Base-by-base conservation (phyloP, 2,888 invertebrate genomes). In the Epirrhoe alternata region DNA sequence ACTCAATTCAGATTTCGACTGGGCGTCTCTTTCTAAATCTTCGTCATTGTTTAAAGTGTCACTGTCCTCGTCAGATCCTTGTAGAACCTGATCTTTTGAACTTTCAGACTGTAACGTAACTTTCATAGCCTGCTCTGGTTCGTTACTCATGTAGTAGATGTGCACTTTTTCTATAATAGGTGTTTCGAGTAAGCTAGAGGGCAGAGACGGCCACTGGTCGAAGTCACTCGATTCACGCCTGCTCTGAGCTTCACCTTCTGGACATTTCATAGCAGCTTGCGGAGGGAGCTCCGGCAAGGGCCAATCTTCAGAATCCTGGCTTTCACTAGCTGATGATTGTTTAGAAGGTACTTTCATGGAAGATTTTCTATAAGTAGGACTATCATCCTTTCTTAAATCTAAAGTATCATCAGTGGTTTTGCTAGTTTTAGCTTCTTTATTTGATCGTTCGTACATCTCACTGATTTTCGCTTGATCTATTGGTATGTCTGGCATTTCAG, bases 401-500 rank as follows among this genome's bases (percentile, higher is more conserved):
- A 75, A 64, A 4, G 73, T 72, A 35, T 84, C 83, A 6, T 88
- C 85, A 45, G 66, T 74, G 57, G 75, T 81, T 74, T 86, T 89
- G 51, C 69, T 80, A 35, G 77, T 74, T 74, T 84, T 89, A 24
- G 94, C 93, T 2, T 87, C 81, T 51, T 94, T 94, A 57, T 92
- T 94, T 74, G 92, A 94, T 47, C 93, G 90, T 72, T 90, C 92
- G 63, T 95, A 95, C 89, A 94, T 91, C 83, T 94, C 93, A 54
- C 94, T 92, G 54, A 94, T 92, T 68, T 95, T 95, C 2, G 94
- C 92, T 66, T 95, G 94, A 81, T 97, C 97, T 71, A 97, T 97
- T 0, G 97, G 97, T 75, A 97, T 95, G 76, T 97, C 97, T 0
- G 97, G 97, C 95, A 97, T 96, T 90, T 97, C 97, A 0, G 97